Evolutionary conservation across 2,797 vertebrate species (phyloP).

Genomic region (Sebastes nivosus): DNA sequence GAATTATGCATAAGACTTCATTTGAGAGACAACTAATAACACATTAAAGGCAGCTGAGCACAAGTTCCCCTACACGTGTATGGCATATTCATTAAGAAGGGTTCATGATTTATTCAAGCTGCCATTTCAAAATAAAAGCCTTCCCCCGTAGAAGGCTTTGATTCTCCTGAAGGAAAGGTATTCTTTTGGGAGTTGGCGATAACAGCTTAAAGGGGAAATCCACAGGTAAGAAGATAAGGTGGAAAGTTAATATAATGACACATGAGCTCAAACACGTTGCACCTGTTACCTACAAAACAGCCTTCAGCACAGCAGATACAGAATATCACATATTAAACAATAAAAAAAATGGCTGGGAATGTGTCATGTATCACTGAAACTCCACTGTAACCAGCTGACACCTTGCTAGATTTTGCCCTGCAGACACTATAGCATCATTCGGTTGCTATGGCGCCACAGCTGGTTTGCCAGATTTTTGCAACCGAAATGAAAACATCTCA

Average conservation of each 20-base stretch:
- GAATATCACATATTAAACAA: constrained; percentile 18
- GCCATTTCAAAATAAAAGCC: constrained; percentile 53
- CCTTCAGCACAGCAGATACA: constrained; percentile 11
- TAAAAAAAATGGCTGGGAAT: constrained; percentile 1
- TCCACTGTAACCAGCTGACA: constrained; percentile 24
- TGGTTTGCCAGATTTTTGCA: constrained; percentile 27
- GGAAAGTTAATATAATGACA: constrained; percentile 5
- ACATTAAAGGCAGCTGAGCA: constrained; percentile 46
- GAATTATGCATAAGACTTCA: constrained; percentile 52
- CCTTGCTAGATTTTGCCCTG: constrained; percentile 28
- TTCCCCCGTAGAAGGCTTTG: constrained; percentile 10
- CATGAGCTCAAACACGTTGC: background rate
- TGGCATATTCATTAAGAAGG: constrained; percentile 31
- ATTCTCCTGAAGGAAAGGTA: constrained; percentile 15
- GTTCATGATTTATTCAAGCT: constrained; percentile 34
- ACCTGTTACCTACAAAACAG: constrained; percentile 30
- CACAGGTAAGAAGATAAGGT: background rate
- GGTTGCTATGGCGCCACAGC: background rate
- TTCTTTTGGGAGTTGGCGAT: background rate
- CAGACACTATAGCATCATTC: constrained; percentile 27
- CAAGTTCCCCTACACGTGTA: constrained; percentile 29
- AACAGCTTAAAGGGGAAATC: constrained; percentile 7
- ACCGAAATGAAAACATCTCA: constrained; percentile 61
- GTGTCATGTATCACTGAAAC: constrained; percentile 19
- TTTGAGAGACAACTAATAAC: constrained; percentile 54